Evolutionary conservation across 2,797 vertebrate species (phyloP).

Genomic region (Florisuga fusca): DNA sequence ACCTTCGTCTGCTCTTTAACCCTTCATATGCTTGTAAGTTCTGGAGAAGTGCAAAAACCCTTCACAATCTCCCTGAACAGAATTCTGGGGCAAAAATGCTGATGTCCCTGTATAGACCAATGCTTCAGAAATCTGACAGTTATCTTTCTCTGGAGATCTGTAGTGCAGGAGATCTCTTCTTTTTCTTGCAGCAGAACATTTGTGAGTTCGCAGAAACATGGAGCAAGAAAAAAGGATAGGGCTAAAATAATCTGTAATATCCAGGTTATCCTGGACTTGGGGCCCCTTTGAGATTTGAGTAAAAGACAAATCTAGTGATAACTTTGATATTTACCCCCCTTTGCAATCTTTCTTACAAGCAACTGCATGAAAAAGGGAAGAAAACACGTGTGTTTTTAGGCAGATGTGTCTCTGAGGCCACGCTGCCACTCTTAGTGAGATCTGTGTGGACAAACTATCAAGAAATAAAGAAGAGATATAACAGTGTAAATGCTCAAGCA

Average conservation of each 20-base stretch:
- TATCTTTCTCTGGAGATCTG: not conserved
- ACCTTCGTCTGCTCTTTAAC: not conserved
- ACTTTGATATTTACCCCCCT: not conserved
- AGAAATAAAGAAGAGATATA: not conserved
- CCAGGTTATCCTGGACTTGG: not conserved
- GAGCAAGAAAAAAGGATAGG: not conserved
- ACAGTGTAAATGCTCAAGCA: not conserved
- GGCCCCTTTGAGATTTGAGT: not conserved
- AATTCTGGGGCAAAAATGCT: not conserved
- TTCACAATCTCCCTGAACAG: not conserved
- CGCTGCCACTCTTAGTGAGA: not conserved
- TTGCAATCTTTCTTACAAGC: not conserved
- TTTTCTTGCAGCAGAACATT: not conserved
- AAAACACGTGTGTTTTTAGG: not conserved
- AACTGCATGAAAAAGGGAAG: not conserved
- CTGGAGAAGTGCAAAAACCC: not conserved
- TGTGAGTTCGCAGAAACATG: not conserved
- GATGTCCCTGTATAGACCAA: not conserved
- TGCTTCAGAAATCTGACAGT: not conserved
- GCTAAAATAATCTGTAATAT: not conserved
- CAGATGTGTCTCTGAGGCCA: not conserved
- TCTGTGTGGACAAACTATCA: not conserved
- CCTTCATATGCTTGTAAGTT: not conserved
- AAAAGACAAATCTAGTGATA: not conserved
- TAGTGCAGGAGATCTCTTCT: not conserved